A percentile compares a stretch with the other conserved stretches of the same genome.
phyloP scores from a whole-genome alignment of 2,113 vertebrate species.

The Zapornia atra region DNA sequence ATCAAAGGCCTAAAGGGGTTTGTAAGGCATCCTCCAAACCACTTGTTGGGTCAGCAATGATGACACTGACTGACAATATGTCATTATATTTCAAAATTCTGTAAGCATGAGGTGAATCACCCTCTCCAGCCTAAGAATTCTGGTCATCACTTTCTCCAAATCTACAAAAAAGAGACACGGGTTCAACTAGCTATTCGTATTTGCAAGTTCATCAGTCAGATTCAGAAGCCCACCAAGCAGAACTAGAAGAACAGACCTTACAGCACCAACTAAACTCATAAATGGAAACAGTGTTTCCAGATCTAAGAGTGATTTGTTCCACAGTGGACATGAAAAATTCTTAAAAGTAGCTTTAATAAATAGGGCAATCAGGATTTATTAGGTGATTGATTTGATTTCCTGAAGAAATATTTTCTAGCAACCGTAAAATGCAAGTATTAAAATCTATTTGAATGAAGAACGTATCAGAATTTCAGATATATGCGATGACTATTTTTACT shows the following conservation, averaged over 20 bases:
- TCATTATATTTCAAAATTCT: not conserved
- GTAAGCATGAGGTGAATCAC: not conserved
- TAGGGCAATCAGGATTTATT: not conserved
- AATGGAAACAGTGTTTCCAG: not conserved
- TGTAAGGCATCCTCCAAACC: not conserved
- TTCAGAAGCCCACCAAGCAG: not conserved
- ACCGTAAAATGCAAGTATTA: not conserved
- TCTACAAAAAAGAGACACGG: not conserved
- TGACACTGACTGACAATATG: not conserved
- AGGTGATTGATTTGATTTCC: not conserved
- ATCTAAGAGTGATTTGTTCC: not conserved
- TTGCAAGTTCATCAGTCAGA: not conserved
- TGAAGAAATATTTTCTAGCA: not conserved
- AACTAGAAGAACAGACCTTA: not conserved
- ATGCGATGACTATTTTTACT: not conserved
- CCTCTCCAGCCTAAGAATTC: not conserved
- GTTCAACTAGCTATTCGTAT: not conserved
- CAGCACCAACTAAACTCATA: not conserved
- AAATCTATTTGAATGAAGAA: not conserved
- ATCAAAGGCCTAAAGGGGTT: not conserved
- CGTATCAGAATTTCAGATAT: not conserved
- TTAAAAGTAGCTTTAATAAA: not conserved
- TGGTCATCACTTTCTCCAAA: not conserved
- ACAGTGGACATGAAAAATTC: not conserved
- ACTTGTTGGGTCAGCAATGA: not conserved